Evolutionary conservation across 2,113 vertebrate genomes (phyloP).

Genomic region (Tragelaphus imberbis): DNA sequence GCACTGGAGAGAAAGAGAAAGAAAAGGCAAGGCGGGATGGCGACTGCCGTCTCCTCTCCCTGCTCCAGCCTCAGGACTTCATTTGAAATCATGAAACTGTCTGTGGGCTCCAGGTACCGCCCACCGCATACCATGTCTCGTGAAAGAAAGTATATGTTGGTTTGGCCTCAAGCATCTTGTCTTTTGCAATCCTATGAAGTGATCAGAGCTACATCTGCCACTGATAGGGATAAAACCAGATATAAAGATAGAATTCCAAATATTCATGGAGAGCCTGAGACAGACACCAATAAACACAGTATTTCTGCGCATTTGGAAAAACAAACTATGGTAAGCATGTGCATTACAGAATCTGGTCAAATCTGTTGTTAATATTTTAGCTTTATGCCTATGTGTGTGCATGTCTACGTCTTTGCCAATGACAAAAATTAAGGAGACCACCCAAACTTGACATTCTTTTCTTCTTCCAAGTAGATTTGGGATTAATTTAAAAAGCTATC

Average conservation of each 20-base stretch:
- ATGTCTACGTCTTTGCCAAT: background rate
- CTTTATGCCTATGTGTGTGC: background rate
- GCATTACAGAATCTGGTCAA: background rate
- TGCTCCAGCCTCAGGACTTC: too few relatives aligned
- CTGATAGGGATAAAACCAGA: constrained; percentile 19
- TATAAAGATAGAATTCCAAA: constrained; percentile 36
- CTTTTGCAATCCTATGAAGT: background rate
- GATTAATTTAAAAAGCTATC: background rate
- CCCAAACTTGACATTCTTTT: background rate
- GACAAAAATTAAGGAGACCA: background rate
- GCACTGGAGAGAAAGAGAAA: background rate
- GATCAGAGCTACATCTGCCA: background rate
- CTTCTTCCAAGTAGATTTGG: background rate
- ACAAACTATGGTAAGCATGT: background rate
- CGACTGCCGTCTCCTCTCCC: fast-evolving
- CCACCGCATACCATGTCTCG: background rate
- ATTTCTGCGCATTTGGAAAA: constrained; percentile 15
- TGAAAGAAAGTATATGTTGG: constrained; percentile 12
- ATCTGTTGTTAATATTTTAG: background rate
- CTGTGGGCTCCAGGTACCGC: background rate
- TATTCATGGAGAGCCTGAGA: background rate
- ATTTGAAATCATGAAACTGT: background rate
- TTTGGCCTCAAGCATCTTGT: constrained; percentile 43
- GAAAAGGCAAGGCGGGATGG: fast-evolving
- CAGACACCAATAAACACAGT: constrained; percentile 12